phyloP scores from a whole-genome alignment of 2,113 vertebrate species.

The Rhea americana region DNA sequence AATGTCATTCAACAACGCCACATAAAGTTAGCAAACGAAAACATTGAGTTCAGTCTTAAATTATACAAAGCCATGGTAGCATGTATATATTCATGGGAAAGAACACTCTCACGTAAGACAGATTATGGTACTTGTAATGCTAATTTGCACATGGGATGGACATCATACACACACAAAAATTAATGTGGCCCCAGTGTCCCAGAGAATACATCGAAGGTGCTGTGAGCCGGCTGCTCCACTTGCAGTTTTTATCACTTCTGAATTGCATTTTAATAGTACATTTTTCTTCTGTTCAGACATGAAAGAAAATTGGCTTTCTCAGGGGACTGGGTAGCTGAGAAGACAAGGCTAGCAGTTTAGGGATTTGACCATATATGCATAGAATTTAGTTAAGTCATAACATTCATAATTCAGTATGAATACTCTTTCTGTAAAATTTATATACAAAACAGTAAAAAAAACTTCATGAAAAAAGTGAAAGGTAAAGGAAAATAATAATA shows the following conservation, averaged over 20 bases:
- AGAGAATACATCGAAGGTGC: conserved; percentile 78
- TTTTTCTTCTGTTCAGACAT: conserved; percentile 85
- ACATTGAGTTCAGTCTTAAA: conserved; percentile 63
- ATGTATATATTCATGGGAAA: conserved; percentile 77
- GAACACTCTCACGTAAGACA: conserved; percentile 80
- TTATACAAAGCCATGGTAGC: conserved; percentile 70
- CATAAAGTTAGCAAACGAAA: conserved; percentile 46
- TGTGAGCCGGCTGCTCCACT: conserved; percentile 79
- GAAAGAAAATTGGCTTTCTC: conserved; percentile 85
- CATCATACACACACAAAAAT: conserved; percentile 79
- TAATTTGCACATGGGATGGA: conserved; percentile 86
- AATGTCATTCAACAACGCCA: neutral
- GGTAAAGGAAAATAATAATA: neutral
- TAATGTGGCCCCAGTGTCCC: conserved; percentile 84
- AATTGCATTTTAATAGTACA: conserved; percentile 87
- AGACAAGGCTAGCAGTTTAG: conserved; percentile 69
- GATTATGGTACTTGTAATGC: conserved; percentile 81
- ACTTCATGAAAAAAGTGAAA: neutral
- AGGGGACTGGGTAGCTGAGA: conserved; percentile 73
- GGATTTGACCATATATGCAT: conserved; percentile 50
- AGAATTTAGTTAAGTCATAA: conserved; percentile 52
- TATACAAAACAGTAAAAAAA: neutral
- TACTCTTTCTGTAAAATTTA: neutral
- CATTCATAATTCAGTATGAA: conserved; percentile 31
- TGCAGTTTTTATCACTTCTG: conserved; percentile 83